Evolutionary conservation across 2,888 invertebrate species (phyloP).

Genomic region (Phytoseiulus persimilis): DNA sequence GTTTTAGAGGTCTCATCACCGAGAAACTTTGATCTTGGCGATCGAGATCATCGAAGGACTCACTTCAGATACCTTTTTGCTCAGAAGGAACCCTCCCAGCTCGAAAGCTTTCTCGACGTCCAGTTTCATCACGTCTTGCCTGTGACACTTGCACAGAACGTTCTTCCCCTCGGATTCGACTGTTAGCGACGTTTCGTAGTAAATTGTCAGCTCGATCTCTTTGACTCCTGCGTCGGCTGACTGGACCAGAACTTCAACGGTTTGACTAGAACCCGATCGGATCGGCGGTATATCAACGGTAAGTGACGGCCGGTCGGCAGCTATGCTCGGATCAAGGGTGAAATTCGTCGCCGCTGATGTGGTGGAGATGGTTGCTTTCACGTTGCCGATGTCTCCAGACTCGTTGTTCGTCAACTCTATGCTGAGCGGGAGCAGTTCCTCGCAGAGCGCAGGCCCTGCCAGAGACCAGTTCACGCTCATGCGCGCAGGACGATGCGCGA

Average conservation of each 20-base stretch:
- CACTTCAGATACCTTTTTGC: not conserved
- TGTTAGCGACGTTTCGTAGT: not conserved
- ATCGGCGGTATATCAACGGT: constrained; percentile 10
- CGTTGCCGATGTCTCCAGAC: constrained; percentile 28
- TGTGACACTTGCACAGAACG: constrained; percentile 23
- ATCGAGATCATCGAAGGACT: too few species aligned
- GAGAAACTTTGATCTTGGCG: too few species aligned
- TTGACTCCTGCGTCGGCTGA: not conserved
- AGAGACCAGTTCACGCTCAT: constrained; percentile 17
- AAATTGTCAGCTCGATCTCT: not conserved
- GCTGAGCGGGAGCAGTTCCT: not conserved
- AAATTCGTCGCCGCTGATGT: not conserved
- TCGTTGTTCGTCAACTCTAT: constrained; percentile 18
- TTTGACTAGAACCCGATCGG: constrained; percentile 25
- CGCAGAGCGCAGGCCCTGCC: not conserved
- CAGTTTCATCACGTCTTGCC: constrained; percentile 14
- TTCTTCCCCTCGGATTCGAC: constrained; percentile 23
- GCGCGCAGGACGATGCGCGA: constrained; percentile 27
- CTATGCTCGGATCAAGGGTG: constrained; percentile 6
- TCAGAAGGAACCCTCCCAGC: constrained; percentile 21
- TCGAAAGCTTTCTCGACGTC: not conserved
- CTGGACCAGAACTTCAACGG: not conserved
- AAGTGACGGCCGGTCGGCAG: not conserved
- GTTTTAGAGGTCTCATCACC: not conserved
- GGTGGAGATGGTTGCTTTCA: not conserved